Evolutionary conservation across 1,140 invertebrate genomes (phyloP), one percentile per base, ranked within the genome.

Genomic region (Portunus trituberculatus): DNA sequence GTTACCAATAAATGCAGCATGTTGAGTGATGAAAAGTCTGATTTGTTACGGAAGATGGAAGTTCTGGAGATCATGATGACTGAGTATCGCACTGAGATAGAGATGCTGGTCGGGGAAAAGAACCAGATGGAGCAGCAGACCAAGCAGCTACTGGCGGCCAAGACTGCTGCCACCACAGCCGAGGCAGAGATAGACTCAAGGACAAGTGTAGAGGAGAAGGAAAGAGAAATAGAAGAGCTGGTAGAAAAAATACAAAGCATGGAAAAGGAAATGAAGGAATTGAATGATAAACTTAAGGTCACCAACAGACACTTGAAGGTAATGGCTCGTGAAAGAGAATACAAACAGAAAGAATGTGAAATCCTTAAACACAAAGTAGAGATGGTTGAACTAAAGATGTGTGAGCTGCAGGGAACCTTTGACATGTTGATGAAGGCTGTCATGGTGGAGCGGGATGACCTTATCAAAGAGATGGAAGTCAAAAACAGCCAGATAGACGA

Each of bases 231-330:
- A 84, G 89, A 95, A 28, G 93, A 94, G 96, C 98, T 48, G 97
- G 98, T 96, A 98, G 97, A 97, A 96, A 98, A 98, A 96, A 97
- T 98, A 83, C 93, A 96, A 92, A 95, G 95, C 90, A 88, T 96
- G 95, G 92, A 96, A 93, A 96, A 96, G 87, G 93, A 95, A 96
- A 96, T 97, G 96, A 97, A 95, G 96, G 96, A 95, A 94, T 93
- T 95, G 39, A 97, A 96, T 86, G 96, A 96, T 76, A 96, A 97
- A 90, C 83, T 97, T 8, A 95, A 96, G 67, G 96, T 96, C 6
- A 94, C 95, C 12, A 96, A 96, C 59, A 96, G 96, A 52, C 95
- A 96, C 25, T 39, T 96, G 87, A 96, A 95, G 83, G 94, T 96
- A 16, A 93, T 96, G 93, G 96, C 94, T 97, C 96, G 97, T 97